Conservation (phyloP, 2,888 invertebrate genomes). For the Branchipolynoe longqiensis region DNA sequence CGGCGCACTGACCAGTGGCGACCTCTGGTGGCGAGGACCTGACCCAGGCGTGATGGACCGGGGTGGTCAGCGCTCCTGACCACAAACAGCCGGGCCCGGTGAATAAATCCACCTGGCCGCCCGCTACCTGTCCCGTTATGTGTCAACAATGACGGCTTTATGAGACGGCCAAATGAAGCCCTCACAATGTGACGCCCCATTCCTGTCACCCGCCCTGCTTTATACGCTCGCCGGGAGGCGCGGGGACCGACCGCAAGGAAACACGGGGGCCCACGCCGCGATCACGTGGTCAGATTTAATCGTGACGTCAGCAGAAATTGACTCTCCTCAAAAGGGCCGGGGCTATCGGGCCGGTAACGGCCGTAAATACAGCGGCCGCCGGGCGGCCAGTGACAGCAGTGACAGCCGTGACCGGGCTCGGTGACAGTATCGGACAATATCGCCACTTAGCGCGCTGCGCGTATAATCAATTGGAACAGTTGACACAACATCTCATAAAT, state of each 20-base stretch:
- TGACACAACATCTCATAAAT: conserved; percentile 41
- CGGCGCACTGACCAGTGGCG: background rate
- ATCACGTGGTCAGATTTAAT: conserved; percentile 42
- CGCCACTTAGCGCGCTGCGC: background rate
- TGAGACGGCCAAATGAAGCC: conserved; percentile 26
- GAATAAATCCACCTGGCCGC: conserved; percentile 48
- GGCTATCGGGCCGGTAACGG: background rate
- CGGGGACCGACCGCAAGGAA: conserved; percentile 33
- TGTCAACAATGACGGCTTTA: conserved; percentile 39
- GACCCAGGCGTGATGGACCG: background rate
- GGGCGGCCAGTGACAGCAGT: background rate
- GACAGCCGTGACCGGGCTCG: background rate
- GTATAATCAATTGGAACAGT: background rate
- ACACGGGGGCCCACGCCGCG: conserved; percentile 29
- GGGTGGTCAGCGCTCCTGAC: conserved; percentile 17
- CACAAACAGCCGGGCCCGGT: conserved; percentile 1
- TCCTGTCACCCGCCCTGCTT: conserved; percentile 31
- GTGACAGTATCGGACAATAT: conserved; percentile 26
- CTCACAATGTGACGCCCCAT: conserved; percentile 47
- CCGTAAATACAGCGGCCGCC: conserved; percentile 13
- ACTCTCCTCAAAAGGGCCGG: conserved; percentile 14
- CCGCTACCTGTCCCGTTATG: conserved; percentile 37
- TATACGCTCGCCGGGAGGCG: conserved; percentile 41
- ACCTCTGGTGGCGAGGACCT: background rate
- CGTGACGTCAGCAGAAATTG: conserved; percentile 12